Conservation (phyloP, 2,888 invertebrate genomes). For the Cremastobaeus sp. region DNA sequence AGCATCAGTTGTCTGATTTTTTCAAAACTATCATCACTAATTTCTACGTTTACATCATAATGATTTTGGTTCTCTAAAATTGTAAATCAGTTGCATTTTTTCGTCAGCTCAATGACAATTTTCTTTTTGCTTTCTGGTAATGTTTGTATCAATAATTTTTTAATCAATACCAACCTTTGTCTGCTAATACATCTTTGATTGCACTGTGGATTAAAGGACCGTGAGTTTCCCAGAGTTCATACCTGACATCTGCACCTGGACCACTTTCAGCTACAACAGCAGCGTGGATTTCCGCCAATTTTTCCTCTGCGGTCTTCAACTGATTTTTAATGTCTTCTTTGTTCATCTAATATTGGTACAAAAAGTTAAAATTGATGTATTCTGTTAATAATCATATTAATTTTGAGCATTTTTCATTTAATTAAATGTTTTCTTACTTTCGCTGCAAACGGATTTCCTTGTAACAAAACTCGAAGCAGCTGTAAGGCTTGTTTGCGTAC, state of each 20-base stretch:
- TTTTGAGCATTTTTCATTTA: too few species aligned
- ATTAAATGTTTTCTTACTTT: too few species aligned
- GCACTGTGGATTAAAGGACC: constrained; percentile 69
- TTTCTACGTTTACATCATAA: constrained; percentile 61
- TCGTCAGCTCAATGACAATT: not conserved
- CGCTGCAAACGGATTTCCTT: constrained; percentile 91
- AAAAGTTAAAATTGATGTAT: not conserved
- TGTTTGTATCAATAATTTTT: too few species aligned
- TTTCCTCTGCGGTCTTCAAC: constrained; percentile 81
- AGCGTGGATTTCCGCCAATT: constrained; percentile 80
- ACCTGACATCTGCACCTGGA: constrained; percentile 70
- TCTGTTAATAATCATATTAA: too few species aligned
- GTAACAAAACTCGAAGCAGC: constrained; percentile 87
- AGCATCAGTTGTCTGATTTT: constrained; percentile 71
- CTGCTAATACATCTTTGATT: constrained; percentile 64
- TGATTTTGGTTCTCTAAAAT: constrained; percentile 56
- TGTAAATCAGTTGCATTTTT: not conserved
- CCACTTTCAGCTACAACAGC: constrained; percentile 66
- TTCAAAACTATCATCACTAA: constrained; percentile 68
- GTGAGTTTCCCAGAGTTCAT: constrained; percentile 69
- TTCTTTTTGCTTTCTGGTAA: too few species aligned
- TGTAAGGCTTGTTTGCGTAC: constrained; percentile 92
- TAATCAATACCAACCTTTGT: constrained; percentile 48
- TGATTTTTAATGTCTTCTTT: constrained; percentile 81
- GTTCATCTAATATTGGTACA: constrained; percentile 76